Conservation (phyloP, 2,888 invertebrate genomes). For the Oithona nana region DNA sequence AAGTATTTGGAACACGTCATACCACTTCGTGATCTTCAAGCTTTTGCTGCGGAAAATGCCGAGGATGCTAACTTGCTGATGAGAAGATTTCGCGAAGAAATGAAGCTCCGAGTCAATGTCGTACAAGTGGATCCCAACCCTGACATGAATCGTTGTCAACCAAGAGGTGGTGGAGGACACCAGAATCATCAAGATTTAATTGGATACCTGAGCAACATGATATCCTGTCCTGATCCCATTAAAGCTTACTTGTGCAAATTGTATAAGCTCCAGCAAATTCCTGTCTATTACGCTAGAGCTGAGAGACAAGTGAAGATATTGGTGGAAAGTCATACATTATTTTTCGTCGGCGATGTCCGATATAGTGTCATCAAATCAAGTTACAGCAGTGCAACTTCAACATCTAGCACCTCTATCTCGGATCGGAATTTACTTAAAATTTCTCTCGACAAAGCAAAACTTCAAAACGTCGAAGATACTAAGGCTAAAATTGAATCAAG, state of each 20-base stretch:
- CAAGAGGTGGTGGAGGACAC: background rate
- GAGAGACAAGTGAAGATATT: background rate
- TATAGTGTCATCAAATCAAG: background rate
- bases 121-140: background rate
- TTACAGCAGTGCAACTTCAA: background rate
- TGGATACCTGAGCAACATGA: background rate
- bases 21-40: background rate
- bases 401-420: background rate
- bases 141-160: background rate
- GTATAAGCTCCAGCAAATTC: background rate
- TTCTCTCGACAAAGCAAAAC: background rate
- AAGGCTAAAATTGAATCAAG: background rate
- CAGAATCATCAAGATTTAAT: no score
- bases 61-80: background rate
- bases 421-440: background rate
- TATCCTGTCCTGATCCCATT: background rate
- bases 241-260: background rate
- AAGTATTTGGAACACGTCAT: background rate
- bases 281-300: background rate
- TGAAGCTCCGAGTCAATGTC: conserved; percentile 2
- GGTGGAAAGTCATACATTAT: background rate
- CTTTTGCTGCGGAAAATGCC: background rate
- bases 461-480: background rate
- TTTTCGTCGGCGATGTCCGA: background rate
- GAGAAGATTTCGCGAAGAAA: background rate